Evolutionary conservation across 23 tunicate species (phyloP).

Genomic region (Halocynthia roretzi): DNA sequence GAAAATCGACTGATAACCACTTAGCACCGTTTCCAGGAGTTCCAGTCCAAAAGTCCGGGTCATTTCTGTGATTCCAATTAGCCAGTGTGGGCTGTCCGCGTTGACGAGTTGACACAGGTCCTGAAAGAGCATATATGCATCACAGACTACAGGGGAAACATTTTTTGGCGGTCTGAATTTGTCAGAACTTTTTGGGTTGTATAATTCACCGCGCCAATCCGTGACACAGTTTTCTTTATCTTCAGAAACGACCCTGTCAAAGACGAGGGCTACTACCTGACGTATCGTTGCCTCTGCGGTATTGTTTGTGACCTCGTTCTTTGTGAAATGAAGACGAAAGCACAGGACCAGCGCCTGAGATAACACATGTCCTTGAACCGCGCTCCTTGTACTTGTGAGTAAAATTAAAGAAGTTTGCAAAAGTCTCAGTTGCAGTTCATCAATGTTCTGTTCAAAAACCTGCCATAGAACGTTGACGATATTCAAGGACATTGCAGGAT

Average conservation of each 20-base stretch:
- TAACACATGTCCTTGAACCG: constrained; percentile 48
- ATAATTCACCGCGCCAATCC: constrained; percentile 53
- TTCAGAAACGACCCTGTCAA: constrained; percentile 74
- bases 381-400: constrained; percentile 58
- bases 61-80: constrained; percentile 88
- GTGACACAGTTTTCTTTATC: constrained; percentile 25
- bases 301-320: constrained; percentile 83
- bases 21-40: constrained; percentile 71
- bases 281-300: constrained; percentile 95
- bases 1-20: constrained; percentile 66
- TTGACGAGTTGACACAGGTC: constrained; percentile 89
- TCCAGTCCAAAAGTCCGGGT: constrained; percentile 88
- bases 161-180: constrained; percentile 56
- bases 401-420: constrained; percentile 78
- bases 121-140: constrained; percentile 86
- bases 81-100: constrained; percentile 86
- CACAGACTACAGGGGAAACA: constrained; percentile 50
- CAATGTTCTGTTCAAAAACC: constrained; percentile 67
- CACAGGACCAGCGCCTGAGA: constrained; percentile 79
- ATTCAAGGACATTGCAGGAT: constrained; percentile 31
- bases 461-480: constrained; percentile 68
- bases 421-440: constrained; percentile 68
- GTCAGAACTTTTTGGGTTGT: constrained; percentile 40
- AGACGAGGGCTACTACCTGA: constrained; percentile 80
- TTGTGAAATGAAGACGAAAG: constrained; percentile 92